phyloP scores from a whole-genome alignment of 2,797 vertebrate species.

The Falco columbarius region DNA sequence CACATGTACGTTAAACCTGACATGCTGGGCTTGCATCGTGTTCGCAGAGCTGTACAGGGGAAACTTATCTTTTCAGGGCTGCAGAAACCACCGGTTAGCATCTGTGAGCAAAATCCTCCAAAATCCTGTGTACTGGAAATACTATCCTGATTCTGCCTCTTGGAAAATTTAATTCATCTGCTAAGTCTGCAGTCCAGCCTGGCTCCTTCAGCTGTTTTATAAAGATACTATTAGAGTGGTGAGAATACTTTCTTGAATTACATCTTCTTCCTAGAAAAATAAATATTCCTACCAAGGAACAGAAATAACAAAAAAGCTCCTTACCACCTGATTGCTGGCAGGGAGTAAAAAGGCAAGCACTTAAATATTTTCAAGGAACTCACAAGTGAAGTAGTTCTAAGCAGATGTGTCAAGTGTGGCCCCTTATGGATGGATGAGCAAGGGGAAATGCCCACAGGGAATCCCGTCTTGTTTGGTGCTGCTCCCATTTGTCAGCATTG shows the following conservation, averaged over 20 bases:
- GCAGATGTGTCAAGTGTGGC: background rate
- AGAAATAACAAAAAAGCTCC: background rate
- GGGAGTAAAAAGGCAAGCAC: background rate
- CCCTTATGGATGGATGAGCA: background rate
- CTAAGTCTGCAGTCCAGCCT: background rate
- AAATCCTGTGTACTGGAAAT: background rate
- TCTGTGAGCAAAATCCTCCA: background rate
- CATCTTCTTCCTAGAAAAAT: background rate
- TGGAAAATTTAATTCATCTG: background rate
- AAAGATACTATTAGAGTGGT: background rate
- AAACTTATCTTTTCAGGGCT: background rate
- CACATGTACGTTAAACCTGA: background rate
- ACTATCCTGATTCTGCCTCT: background rate
- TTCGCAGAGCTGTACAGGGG: background rate
- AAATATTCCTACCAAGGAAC: background rate
- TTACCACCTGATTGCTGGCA: background rate
- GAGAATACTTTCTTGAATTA: background rate
- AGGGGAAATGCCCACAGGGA: background rate
- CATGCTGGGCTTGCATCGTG: background rate
- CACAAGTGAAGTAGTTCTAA: background rate
- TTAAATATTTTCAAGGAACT: background rate
- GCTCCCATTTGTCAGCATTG: background rate
- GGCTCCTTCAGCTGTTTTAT: background rate
- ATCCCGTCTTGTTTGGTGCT: background rate
- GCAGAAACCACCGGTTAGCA: background rate